Base-by-base conservation (phyloP, 1,140 invertebrate species). In the Magallana angulata region DNA sequence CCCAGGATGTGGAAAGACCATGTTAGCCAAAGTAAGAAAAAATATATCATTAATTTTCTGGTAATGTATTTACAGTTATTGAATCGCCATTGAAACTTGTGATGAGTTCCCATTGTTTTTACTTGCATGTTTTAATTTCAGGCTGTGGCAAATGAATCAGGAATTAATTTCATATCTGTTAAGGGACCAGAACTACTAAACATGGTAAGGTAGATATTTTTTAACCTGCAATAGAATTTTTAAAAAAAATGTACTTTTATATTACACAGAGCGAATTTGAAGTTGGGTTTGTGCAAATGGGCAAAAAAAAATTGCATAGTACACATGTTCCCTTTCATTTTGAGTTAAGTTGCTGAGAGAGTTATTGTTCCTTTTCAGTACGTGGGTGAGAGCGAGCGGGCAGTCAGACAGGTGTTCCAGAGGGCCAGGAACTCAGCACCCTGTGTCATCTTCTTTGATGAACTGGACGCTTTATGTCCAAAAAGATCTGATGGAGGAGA, bases 361-460 rank as follows among this genome's bases (percentile, higher is more conserved):
- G 36, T 48, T 48, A 48, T 7, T 16, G 18, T 30, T 84, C 57
- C 30, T 84, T 90, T 92, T 11, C 93, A 98, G 98, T 99, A 99
- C 95, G 98, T 99, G 58, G 99, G 99, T 89, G 99, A 99, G 95
- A 99, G 98, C 96, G 99, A 99, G 95, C 96, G 98, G 92, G 98
- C 98, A 5, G 98, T 99, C 0, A 95, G 99, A 60, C 97, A 98
- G 36, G 98, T 98, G 92, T 99, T 99, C 94, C 96, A 98, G 93
- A 96, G 98, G 89, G 99, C 99, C 0, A 95, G 97, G 71, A 99
- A 99, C 95, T 99, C 98, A 0, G 96, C 98, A 0, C 99, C 99
- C 0, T 99, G 99, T 95, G 98, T 99, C 14, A 99, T 99, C 93
- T 99, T 99, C 95, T 99, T 99, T 94, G 99, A 99, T 94, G 99